Evolutionary conservation across 2,113 vertebrate genomes (phyloP), one percentile per base, ranked within the genome.

Genomic region (Meriones unguiculatus): DNA sequence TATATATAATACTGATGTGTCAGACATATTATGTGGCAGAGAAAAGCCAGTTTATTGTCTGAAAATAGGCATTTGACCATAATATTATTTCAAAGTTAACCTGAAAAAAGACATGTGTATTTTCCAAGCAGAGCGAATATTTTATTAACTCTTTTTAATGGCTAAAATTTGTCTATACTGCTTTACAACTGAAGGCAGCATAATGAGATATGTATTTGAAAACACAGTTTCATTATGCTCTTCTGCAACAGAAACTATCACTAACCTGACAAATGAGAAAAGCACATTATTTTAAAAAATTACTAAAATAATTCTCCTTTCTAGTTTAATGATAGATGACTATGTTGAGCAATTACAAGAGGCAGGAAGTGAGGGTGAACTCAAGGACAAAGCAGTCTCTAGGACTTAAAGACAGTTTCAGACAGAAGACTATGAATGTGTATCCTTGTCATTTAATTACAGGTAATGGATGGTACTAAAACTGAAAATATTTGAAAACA

Each of bases 281-380:
- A 4, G 7, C 38, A 87, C 2, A 87, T 7, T 57, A 57, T 14
- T 57, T 57, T 57, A 57, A 57, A 57, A 57, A 57, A 59, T 3
- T 6, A 73, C 1, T 67, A 13, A 65, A 41, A 75, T 14, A 10
- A 41, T n/a, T 89, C 8, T 81, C 9, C 50, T 59, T 70, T 38
- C 3, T 82, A 28, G 6, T 5, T 41, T 46, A 41, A 62, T 94
- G 18, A 67, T 75, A 59, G 54, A 70, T 11, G 32, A 4, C 4
- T 17, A 7, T 59, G 2, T 13, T 50, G 52, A 76, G 5, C 4
- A 90, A 87, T 3, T 10, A 38, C 17, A 15, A 4, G 8, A 0
- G 0, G 0, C 9, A 70, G 46, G 50, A 54, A 76, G 2, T 30
- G 7, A 54, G 5, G n/a, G 1, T n/a, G 12, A 2, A 1, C 2